Percentiles rank a stretch among this genome's conserved stretches.
Conservation (phyloP, 2,888 invertebrate species). For the Macrophya alboannulata region DNA sequence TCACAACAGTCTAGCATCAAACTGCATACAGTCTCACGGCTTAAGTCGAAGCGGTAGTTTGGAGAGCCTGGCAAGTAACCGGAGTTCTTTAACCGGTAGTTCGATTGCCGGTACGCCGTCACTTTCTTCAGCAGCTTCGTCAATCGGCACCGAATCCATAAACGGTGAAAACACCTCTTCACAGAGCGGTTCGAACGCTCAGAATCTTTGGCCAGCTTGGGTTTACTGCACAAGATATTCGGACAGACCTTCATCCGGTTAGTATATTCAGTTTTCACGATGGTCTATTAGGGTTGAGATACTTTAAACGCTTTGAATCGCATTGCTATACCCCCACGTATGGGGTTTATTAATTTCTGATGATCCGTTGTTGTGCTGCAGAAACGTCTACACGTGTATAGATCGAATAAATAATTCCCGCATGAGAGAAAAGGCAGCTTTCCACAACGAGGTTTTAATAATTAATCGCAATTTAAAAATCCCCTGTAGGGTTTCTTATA, state of each 20-base stretch:
- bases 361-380: not conserved
- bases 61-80: conserved; percentile 76
- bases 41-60: conserved; percentile 77
- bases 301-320: not conserved
- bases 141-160: conserved; percentile 70
- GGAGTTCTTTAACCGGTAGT: conserved; percentile 76
- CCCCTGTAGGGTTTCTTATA: not conserved
- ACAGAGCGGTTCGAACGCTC: conserved; percentile 72
- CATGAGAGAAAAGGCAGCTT: conserved; percentile 20
- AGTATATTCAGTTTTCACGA: conserved; percentile 74
- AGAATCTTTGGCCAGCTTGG: conserved; percentile 96
- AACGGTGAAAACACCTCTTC: conserved; percentile 70
- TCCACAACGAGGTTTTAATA: conserved; percentile 37
- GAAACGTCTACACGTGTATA: too few relatives aligned
- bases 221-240: conserved; percentile 98
- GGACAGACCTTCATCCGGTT: conserved; percentile 94
- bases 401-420: conserved; percentile 59
- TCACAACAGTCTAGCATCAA: conserved; percentile 70
- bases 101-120: conserved; percentile 76
- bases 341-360: conserved; percentile 25
- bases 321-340: not conserved
- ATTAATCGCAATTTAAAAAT: conserved; percentile 44
- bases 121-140: conserved; percentile 72
- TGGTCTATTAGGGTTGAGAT: not conserved
- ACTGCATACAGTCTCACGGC: conserved; percentile 69